Base-by-base conservation (phyloP, 2,888 invertebrate species). In the Ectropis crepuscularia region DNA sequence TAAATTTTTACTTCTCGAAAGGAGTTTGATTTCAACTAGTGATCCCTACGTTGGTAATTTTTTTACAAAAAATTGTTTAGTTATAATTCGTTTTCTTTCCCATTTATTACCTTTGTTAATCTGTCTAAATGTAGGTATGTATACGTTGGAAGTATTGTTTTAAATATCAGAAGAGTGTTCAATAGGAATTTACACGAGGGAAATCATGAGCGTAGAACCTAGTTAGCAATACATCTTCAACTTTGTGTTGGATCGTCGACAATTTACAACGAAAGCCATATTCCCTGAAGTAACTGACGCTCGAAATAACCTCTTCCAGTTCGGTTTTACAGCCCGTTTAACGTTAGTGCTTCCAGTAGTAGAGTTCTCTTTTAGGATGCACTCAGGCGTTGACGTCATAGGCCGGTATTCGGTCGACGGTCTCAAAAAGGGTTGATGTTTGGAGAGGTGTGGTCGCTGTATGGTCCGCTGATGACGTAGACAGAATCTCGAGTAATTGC, bases 311-410 rank as follows among this genome's bases (percentile, higher is more conserved):
- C 69, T 61, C 55, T 67, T 69, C 62, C 69, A 68, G 64, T 68
- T 68, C 53, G 65, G 67, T 67, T 73, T 73, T 68, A 73, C 73
- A 68, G 65, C 68, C 72, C 67, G 69, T 68, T 73, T 70, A 66
- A 72, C 67, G 67, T 70, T 68, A 69, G 67, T 65, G 36, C 58
- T 37, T 53, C 43, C 53, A 53, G 42, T 53, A 59, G 50, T 65
- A 65, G 65, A 68, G 62, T 57, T 68, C 54, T 63, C 63, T 69
- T 66, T 65, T 63, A 68, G 61, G 50, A 55, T 71, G 71, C 73
- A 74, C 68, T 74, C 63, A 54, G 65, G 43, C 61, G 68, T 74
- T 76, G 75, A 76, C 76, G 76, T 76, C 76, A 75, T 67, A 50
- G 59, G 53, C 55, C 47, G 51, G 57, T 41, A 36, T 37, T 47